Conservation (phyloP, 1,140 invertebrate species). For the Drosophila ficusphila region DNA sequence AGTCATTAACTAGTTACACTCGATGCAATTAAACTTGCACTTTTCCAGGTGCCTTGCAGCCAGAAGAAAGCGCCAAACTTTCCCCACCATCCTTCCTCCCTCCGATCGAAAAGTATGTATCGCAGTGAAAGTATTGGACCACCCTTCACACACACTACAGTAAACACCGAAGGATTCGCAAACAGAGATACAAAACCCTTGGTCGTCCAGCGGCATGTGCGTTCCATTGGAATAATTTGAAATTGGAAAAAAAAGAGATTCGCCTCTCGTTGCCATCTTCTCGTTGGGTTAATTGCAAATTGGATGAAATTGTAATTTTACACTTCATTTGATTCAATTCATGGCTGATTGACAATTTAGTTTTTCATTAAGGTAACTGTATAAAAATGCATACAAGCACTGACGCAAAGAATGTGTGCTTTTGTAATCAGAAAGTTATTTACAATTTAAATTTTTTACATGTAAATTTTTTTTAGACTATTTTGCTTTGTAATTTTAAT, state of each 20-base stretch:
- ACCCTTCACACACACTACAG: background rate
- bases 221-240: conserved; percentile 80
- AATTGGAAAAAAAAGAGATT: conserved; percentile 60
- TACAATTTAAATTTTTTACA: background rate
- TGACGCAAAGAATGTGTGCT: background rate
- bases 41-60: conserved; percentile 51
- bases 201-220: conserved; percentile 60
- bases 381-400: conserved; percentile 19
- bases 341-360: conserved; percentile 84
- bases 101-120: conserved; percentile 51
- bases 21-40: conserved; percentile 82
- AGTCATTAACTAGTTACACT: conserved; percentile 81
- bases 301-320: conserved; percentile 84
- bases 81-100: conserved; percentile 12
- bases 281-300: conserved; percentile 84
- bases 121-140: conserved; percentile 52
- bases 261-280: conserved; percentile 60
- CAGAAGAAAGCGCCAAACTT: conserved; percentile 53
- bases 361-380: conserved; percentile 77
- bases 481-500: background rate
- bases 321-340: conserved; percentile 84
- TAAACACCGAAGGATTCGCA: conserved; percentile 2
- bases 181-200: conserved; percentile 28
- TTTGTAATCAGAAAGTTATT: background rate
- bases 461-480: background rate